These are phyloP conservation scores for Sebastes taczanowskii DNA, from an alignment of 2,797 vertebrate species.

Conservation along the genomic window DNA sequence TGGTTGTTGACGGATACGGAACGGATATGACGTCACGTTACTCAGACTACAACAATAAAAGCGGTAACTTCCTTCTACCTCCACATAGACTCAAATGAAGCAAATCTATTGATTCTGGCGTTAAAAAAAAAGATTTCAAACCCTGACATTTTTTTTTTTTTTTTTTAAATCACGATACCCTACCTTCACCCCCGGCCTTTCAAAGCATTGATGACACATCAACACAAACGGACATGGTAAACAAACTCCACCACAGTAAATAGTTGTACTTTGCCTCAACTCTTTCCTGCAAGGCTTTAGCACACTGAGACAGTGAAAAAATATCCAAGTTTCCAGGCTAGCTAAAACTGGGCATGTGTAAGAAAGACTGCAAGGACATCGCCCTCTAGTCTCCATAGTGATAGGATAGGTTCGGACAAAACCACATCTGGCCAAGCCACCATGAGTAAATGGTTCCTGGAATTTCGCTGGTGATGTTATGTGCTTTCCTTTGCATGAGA, in stretches of 20 bases:
- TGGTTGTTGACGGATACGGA: no score
- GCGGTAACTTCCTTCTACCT: no score
- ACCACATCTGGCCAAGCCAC: slow-evolving; percentile 7
- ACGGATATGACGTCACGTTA: no score
- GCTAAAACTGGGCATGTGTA: not conserved
- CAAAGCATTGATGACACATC: not conserved
- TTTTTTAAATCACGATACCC: no score
- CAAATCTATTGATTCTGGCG: no score
- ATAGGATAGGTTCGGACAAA: slow-evolving; percentile 19
- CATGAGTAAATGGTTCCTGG: slow-evolving; percentile 43
- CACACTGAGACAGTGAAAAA: not conserved
- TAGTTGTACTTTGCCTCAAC: not conserved
- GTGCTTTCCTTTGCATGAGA: slow-evolving; percentile 30
- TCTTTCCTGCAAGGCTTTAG: not conserved
- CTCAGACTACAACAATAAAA: no score
- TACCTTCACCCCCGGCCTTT: no score
- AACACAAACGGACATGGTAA: slow-evolving; percentile 10
- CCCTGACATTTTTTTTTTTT: no score
- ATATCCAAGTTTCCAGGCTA: not conserved
- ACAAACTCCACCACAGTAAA: slow-evolving; percentile 30
- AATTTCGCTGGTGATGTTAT: slow-evolving; percentile 39
- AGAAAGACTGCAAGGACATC: not conserved
- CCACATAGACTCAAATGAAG: no score
- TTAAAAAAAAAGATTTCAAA: no score
- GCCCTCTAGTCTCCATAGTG: slow-evolving; percentile 11